phyloP scores from a whole-genome alignment of 2,797 vertebrate species.

The Distichodus sexfasciatus region DNA sequence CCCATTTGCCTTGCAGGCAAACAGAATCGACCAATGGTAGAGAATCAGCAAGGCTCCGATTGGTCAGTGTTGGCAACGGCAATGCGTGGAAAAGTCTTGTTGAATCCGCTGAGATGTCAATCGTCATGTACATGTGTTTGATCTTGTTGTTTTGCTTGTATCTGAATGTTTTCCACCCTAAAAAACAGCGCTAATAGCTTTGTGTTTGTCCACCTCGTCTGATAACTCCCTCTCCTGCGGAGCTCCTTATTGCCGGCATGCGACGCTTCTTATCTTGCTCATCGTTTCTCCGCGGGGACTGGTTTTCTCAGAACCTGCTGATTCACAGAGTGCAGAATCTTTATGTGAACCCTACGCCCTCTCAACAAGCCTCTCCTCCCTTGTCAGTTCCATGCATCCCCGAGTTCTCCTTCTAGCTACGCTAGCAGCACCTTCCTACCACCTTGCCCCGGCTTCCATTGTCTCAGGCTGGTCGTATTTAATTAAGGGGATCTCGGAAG shows the following conservation, averaged over 20 bases:
- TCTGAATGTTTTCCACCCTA: conserved; percentile 4
- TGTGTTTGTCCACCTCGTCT: neutral
- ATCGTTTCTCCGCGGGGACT: conserved; percentile 8
- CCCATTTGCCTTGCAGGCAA: conserved; percentile 37
- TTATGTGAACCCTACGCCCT: neutral
- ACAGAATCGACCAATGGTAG: conserved; percentile 38
- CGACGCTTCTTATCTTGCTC: neutral
- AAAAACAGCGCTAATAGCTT: neutral
- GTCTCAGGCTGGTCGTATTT: conserved; percentile 71
- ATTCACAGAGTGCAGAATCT: neutral
- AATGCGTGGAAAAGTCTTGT: conserved; percentile 28
- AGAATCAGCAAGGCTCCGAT: conserved; percentile 4
- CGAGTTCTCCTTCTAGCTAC: conserved; percentile 30
- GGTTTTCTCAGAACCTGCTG: conserved; percentile 17
- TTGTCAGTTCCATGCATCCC: conserved; percentile 19
- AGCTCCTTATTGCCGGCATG: neutral
- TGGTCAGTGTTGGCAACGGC: conserved; percentile 16
- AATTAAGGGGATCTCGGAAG: conserved; percentile 70
- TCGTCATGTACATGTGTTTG: neutral
- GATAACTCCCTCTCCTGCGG: neutral
- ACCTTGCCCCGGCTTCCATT: conserved; percentile 66
- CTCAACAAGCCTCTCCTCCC: conserved; percentile 7
- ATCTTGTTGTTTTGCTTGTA: neutral
- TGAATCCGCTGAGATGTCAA: conserved; percentile 19
- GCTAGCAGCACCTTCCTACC: conserved; percentile 37